Conservation (phyloP, 2,113 vertebrate species). For the Python bivittatus region DNA sequence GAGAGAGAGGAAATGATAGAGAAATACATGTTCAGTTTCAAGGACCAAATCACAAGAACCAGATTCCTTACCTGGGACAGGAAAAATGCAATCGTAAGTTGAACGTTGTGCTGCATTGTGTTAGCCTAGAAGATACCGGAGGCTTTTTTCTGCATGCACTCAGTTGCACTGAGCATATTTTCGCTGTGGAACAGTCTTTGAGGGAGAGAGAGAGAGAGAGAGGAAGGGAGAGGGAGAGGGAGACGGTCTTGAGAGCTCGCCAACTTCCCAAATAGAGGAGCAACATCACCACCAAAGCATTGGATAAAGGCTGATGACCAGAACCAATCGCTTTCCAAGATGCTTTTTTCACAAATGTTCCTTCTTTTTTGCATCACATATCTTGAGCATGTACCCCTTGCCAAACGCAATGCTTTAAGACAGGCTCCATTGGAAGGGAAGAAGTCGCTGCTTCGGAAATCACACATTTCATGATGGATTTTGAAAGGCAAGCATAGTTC, state of each 20-base stretch:
- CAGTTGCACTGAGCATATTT: slow-evolving; percentile 97
- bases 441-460: slow-evolving; percentile 69
- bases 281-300: slow-evolving; percentile 92
- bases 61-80: slow-evolving; percentile 90
- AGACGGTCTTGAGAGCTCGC: slow-evolving; percentile 87
- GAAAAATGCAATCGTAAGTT: slow-evolving; percentile 85
- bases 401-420: slow-evolving; percentile 64
- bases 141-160: slow-evolving; percentile 86
- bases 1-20: neutral
- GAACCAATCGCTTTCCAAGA: slow-evolving; percentile 96
- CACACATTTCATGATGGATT: slow-evolving; percentile 53
- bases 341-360: slow-evolving; percentile 82
- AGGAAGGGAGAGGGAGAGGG: slow-evolving; percentile 35
- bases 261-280: slow-evolving; percentile 97
- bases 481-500: neutral
- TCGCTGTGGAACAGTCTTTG: slow-evolving; percentile 90
- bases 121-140: slow-evolving; percentile 85
- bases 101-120: slow-evolving; percentile 88
- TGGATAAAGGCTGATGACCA: slow-evolving; percentile 90
- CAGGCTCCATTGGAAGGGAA: slow-evolving; percentile 55
- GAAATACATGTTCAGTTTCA: neutral
- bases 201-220: slow-evolving; percentile 55
- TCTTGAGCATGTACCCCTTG: slow-evolving; percentile 64
- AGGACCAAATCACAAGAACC: neutral
- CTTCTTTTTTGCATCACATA: slow-evolving; percentile 76